Evolutionary conservation across 23 tunicate genomes (phyloP).

Genomic region (Halocynthia roretzi): DNA sequence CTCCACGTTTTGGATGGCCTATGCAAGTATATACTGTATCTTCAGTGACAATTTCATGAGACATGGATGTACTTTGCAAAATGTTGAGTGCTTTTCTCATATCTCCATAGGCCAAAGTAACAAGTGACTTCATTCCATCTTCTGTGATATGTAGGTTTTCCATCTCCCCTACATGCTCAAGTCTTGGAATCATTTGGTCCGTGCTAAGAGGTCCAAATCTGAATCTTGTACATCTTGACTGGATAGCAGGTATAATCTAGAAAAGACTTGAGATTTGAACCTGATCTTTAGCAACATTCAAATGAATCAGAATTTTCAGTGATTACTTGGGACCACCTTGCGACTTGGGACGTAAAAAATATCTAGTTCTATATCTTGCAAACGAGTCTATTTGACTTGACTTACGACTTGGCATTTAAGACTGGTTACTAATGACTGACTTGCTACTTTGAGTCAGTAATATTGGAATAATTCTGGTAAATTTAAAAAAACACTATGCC

Average conservation of each 20-base stretch:
- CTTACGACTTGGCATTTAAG: too few relatives aligned
- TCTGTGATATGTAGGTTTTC: constrained; percentile 53
- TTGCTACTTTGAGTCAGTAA: too few relatives aligned
- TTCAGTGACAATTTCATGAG: constrained; percentile 65
- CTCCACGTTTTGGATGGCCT: constrained; percentile 78
- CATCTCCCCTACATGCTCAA: constrained; percentile 59
- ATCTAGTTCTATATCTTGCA: too few relatives aligned
- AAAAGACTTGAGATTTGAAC: not conserved
- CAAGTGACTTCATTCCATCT: constrained; percentile 79
- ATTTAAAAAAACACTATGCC: not conserved
- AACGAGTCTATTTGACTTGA: too few relatives aligned
- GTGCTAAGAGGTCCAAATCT: constrained; percentile 81
- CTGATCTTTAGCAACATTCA: too few relatives aligned
- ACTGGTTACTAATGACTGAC: too few relatives aligned
- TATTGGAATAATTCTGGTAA: not conserved
- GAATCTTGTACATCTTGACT: constrained; percentile 89
- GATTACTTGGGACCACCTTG: too few relatives aligned
- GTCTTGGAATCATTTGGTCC: constrained; percentile 91
- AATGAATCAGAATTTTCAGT: too few relatives aligned
- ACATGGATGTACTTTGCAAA: constrained; percentile 83
- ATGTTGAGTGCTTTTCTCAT: constrained; percentile 86
- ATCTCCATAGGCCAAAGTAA: constrained; percentile 79
- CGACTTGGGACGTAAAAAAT: too few relatives aligned
- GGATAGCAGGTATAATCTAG: constrained; percentile 90
- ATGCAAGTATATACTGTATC: constrained; percentile 82